These are phyloP conservation scores for Scytalopus superciliaris DNA, from an alignment of 2,113 vertebrate genomes.

Conservation along the genomic window DNA sequence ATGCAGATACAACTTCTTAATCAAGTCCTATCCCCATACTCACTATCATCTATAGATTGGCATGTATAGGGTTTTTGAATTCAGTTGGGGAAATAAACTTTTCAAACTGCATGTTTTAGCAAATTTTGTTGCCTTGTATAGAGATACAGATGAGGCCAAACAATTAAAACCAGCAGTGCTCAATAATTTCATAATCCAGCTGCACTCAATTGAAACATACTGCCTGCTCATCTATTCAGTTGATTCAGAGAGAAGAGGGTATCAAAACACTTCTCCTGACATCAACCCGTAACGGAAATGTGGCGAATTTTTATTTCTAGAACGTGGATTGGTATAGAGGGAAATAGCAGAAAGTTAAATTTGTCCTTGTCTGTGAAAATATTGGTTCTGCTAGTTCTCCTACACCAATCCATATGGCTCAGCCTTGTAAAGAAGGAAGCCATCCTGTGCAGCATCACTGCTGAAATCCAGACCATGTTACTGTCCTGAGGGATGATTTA, in stretches of 20 bases:
- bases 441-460: conserved; percentile 44
- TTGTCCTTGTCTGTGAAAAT: conserved; percentile 84
- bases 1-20: neutral
- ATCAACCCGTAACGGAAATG: neutral
- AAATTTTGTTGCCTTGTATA: neutral
- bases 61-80: neutral
- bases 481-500: conserved; percentile 34
- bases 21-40: neutral
- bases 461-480: neutral
- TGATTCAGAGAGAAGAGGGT: neutral
- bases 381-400: conserved; percentile 84
- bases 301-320: conserved; percentile 21
- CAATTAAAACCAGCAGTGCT: neutral
- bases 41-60: neutral
- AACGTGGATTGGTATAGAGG: conserved; percentile 83
- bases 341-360: conserved; percentile 86
- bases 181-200: neutral
- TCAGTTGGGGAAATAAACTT: neutral
- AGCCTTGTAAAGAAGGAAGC: conserved; percentile 64
- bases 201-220: neutral
- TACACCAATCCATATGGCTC: conserved; percentile 81
- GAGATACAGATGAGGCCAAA: neutral
- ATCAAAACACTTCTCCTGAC: neutral
- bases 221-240: neutral
- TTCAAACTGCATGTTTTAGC: neutral